Conservation (phyloP, 1,140 invertebrate species). For the Megathymus violae region DNA sequence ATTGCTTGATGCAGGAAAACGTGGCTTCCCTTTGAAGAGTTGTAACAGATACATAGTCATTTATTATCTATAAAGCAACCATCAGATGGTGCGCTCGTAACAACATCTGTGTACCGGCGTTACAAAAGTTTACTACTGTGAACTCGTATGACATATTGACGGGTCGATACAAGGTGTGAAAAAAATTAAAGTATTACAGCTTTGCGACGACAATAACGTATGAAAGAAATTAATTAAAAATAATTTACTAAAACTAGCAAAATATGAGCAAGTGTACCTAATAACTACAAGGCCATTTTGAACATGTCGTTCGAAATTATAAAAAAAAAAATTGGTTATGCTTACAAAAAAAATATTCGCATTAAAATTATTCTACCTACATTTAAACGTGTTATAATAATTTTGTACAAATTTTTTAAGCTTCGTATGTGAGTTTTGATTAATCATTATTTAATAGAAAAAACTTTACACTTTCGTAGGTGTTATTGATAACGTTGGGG, state of each 20-base stretch:
- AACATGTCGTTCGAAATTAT: background rate
- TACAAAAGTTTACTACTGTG: conserved; percentile 9
- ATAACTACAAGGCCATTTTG: conserved; percentile 11
- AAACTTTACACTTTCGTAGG: conserved; percentile 2
- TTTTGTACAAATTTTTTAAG: conserved; percentile 78
- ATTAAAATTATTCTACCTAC: conserved; percentile 79
- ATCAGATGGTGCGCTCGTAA: conserved; percentile 73
- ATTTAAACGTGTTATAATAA: conserved; percentile 66
- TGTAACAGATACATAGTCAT: conserved; percentile 64
- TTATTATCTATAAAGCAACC: conserved; percentile 62
- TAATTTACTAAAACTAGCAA: conserved; percentile 1
- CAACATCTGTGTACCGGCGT: conserved; percentile 40
- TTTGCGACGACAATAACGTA: no score
- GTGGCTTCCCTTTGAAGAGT: conserved; percentile 65
- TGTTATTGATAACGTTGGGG: no score
- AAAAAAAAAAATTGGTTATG: conserved; percentile 23
- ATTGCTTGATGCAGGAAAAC: conserved; percentile 80
- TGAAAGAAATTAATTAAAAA: background rate
- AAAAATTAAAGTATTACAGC: no score
- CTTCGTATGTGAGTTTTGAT: conserved; percentile 61
- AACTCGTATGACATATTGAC: no score
- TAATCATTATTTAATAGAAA: conserved; percentile 22
- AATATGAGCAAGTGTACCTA: conserved; percentile 13
- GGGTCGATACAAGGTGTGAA: no score
- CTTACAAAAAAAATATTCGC: conserved; percentile 27